phyloP scores from a whole-genome alignment of 23 tunicate genomes.

The Botrylloides violaceus region DNA sequence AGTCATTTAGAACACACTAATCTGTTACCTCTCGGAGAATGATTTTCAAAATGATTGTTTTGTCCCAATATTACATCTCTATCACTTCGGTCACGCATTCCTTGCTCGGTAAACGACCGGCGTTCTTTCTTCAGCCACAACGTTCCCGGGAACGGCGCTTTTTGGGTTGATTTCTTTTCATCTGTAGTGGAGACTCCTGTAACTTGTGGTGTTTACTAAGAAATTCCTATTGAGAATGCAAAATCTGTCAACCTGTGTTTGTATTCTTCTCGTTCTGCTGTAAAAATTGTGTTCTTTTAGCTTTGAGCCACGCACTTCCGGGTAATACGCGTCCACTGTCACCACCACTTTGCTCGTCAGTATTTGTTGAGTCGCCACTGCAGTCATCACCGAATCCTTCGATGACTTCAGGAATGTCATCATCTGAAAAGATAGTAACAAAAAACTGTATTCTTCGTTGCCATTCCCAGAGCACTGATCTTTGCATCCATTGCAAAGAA shows the following conservation, averaged over 20 bases:
- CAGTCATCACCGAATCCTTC: conserved; percentile 39
- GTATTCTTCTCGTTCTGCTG: background rate
- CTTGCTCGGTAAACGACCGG: background rate
- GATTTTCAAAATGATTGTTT: background rate
- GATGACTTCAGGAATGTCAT: conserved; percentile 84
- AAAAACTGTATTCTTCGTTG: no score
- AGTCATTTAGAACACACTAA: background rate
- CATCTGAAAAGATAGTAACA: conserved; percentile 45
- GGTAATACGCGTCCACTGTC: conserved; percentile 38
- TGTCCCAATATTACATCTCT: background rate
- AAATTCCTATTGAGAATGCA: no score
- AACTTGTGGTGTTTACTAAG: no score
- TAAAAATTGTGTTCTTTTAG: conserved; percentile 56
- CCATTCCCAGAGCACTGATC: no score
- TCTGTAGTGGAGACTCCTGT: background rate
- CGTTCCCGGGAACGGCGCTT: conserved; percentile 29
- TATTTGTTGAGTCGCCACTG: background rate
- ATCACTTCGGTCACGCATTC: background rate
- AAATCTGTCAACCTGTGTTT: background rate
- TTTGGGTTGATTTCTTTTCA: background rate
- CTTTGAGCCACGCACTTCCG: conserved; percentile 72
- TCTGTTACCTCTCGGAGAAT: background rate
- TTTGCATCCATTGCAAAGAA: no score
- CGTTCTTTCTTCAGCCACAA: conserved; percentile 27
- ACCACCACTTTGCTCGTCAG: conserved; percentile 9